Evolutionary conservation across 2,888 invertebrate genomes (phyloP).

Genomic region (Mayetiola destructor): DNA sequence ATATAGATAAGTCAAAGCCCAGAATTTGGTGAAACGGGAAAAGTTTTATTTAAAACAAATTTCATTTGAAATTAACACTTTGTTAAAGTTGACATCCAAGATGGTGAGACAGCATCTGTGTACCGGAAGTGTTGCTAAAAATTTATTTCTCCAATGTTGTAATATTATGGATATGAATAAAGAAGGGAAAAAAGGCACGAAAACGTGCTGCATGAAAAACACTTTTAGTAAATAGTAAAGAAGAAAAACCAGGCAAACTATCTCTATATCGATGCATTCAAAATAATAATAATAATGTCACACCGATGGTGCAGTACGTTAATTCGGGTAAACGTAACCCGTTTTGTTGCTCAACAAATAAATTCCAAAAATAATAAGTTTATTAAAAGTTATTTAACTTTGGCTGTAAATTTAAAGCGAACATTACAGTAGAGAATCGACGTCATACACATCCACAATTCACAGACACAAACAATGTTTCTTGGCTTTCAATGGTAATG

Average conservation of each 20-base stretch:
- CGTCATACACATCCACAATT: not conserved
- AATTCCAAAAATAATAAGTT: not conserved
- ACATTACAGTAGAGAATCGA: not conserved
- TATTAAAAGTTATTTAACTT: conserved; percentile 12
- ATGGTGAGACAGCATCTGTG: not conserved
- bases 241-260: too few relatives aligned
- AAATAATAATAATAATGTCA: not conserved
- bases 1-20: too few relatives aligned
- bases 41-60: conserved; percentile 8
- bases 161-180: not conserved
- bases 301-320: not conserved
- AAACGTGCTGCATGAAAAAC: too few relatives aligned
- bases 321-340: not conserved
- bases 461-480: not conserved
- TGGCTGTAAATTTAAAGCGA: conserved; percentile 11
- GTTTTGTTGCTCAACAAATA: not conserved
- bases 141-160: not conserved
- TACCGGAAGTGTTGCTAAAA: not conserved
- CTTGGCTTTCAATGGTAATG: too few relatives aligned
- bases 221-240: too few relatives aligned
- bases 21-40: too few relatives aligned
- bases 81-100: conserved; percentile 6
- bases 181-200: too few relatives aligned
- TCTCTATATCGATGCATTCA: not conserved
- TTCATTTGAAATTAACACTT: conserved; percentile 11